Evolutionary conservation across 2,797 vertebrate species (phyloP).

Genomic region (Lates japonicus): DNA sequence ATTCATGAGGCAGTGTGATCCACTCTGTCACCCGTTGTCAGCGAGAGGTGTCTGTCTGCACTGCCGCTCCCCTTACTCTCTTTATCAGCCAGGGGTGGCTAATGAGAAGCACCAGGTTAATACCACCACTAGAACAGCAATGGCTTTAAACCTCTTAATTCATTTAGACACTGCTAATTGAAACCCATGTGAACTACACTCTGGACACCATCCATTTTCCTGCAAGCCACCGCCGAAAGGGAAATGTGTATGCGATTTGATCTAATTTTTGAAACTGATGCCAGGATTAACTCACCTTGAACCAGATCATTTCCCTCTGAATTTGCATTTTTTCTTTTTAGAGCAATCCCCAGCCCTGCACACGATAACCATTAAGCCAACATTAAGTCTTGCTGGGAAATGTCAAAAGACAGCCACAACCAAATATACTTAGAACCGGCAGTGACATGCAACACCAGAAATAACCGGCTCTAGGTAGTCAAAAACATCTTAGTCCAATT

Average conservation of each 20-base stretch:
- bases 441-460: conserved; percentile 65
- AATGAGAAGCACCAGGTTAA: conserved; percentile 87
- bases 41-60: conserved; percentile 81
- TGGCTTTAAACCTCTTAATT: conserved; percentile 85
- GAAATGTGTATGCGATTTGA: conserved; percentile 34
- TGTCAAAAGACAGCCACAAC: conserved; percentile 63
- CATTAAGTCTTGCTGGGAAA: conserved; percentile 59
- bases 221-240: conserved; percentile 40
- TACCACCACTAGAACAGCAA: conserved; percentile 82
- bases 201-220: conserved; percentile 79
- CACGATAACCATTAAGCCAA: conserved; percentile 50
- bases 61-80: conserved; percentile 75
- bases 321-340: conserved; percentile 40
- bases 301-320: conserved; percentile 39
- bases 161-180: conserved; percentile 84
- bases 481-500: conserved; percentile 69
- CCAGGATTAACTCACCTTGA: conserved; percentile 68
- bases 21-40: conserved; percentile 84
- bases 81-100: conserved; percentile 86
- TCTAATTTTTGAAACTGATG: conserved; percentile 54
- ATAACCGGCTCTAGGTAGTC: conserved; percentile 71
- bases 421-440: conserved; percentile 48
- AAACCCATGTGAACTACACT: conserved; percentile 80
- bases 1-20: conserved; percentile 85
- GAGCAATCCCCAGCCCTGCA: conserved; percentile 24